Conservation (phyloP, 2,113 vertebrate genomes). For the Isichthys henryi region DNA sequence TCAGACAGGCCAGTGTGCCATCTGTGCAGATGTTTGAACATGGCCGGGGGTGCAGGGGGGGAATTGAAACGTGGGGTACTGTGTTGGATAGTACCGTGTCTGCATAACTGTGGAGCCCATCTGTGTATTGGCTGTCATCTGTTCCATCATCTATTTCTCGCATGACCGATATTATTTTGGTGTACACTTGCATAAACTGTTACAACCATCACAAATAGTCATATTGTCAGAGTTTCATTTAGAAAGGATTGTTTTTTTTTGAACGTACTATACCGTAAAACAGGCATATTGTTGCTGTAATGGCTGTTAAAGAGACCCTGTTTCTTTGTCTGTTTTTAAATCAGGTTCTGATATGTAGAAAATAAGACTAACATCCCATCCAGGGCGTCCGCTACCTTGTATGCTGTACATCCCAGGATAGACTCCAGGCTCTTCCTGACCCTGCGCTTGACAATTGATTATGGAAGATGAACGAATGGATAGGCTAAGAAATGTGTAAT, state of each 20-base stretch:
- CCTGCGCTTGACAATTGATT: not conserved
- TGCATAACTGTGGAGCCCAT: not conserved
- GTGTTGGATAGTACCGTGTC: not conserved
- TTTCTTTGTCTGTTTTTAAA: not conserved
- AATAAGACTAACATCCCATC: not conserved
- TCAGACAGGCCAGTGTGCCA: not conserved
- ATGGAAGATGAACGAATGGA: not conserved
- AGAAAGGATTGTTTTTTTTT: not conserved
- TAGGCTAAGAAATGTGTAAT: not conserved
- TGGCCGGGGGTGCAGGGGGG: not conserved
- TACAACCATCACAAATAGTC: not conserved
- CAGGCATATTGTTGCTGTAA: not conserved
- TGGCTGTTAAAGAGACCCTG: not conserved
- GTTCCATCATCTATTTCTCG: not conserved
- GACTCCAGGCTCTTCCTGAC: not conserved
- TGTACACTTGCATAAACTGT: not conserved
- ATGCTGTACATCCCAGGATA: not conserved
- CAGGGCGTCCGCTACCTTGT: not conserved
- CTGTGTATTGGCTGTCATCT: not conserved
- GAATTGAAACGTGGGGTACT: not conserved
- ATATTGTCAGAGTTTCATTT: not conserved
- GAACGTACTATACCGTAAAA: not conserved
- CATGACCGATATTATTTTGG: not conserved
- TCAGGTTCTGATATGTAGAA: not conserved
- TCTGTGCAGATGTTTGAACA: constrained; percentile 4